These are phyloP conservation scores for Perccottus glenii DNA, from an alignment of 2,113 vertebrate genomes.

Conservation along the genomic window DNA sequence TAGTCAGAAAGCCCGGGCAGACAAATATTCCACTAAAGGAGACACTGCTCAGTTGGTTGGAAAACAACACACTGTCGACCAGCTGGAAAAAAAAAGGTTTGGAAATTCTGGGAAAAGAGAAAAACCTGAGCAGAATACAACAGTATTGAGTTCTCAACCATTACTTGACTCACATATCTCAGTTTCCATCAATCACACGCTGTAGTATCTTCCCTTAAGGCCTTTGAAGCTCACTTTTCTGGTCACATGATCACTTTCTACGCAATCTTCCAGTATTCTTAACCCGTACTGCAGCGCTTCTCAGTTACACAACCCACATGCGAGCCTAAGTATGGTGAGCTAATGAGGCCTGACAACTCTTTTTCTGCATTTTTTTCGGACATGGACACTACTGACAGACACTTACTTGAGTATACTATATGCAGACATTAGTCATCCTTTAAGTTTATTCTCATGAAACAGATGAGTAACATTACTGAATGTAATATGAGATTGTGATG, in stretches of 20 bases:
- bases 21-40: conserved; percentile 18
- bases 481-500: no score
- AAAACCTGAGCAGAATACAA: background rate
- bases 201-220: conserved; percentile 26
- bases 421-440: conserved; percentile 4
- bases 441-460: background rate
- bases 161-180: conserved; percentile 30
- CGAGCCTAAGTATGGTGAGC: conserved; percentile 30
- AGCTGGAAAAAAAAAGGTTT: background rate
- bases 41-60: conserved; percentile 13
- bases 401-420: conserved; percentile 24
- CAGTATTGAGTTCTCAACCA: conserved; percentile 23
- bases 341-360: conserved; percentile 47
- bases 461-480: background rate
- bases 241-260: conserved; percentile 26
- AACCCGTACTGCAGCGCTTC: conserved; percentile 37
- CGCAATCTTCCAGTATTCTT: conserved; percentile 34
- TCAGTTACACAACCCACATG: conserved; percentile 46
- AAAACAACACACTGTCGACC: conserved; percentile 13
- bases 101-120: background rate
- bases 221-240: conserved; percentile 2
- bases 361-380: conserved; percentile 14
- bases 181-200: conserved; percentile 40
- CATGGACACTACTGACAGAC: conserved; percentile 11
- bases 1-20: conserved; percentile 9